These are phyloP conservation scores for Sanderia malayensis DNA, from an alignment of 30 jellyfish, hydroid and myxozoan species.

Conservation along the genomic window DNA sequence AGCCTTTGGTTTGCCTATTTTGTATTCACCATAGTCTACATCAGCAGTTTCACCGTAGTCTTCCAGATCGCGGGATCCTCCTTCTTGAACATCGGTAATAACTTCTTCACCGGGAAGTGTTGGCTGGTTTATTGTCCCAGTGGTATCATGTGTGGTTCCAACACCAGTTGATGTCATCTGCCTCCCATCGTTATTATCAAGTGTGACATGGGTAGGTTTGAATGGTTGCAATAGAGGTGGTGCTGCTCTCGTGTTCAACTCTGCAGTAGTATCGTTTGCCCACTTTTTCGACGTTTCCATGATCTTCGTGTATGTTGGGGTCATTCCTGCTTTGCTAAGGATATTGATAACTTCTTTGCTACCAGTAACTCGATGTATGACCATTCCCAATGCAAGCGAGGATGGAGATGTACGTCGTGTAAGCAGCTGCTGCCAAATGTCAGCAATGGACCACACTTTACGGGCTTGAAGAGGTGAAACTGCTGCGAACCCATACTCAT, in stretches of 20 bases:
- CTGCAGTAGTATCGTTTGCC: constrained; percentile 16
- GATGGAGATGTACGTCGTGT: constrained; percentile 12
- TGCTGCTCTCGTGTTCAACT: constrained; percentile 13
- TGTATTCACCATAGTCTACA: constrained; percentile 20
- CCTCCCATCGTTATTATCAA: constrained; percentile 17
- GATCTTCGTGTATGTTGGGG: no score
- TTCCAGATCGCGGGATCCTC: constrained; percentile 7
- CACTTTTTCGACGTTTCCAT: constrained; percentile 16
- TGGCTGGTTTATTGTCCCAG: constrained; percentile 16
- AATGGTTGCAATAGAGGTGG: constrained; percentile 20
- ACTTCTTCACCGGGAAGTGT: constrained; percentile 9
- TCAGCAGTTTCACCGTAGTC: constrained; percentile 14
- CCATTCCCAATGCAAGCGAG: constrained; percentile 14
- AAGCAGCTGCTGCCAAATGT: constrained; percentile 24
- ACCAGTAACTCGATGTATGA: constrained; percentile 24
- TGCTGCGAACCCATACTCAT: constrained; percentile 14
- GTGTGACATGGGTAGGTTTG: constrained; percentile 19
- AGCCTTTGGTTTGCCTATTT: constrained; percentile 26
- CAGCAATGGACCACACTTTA: constrained; percentile 16
- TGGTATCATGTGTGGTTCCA: constrained; percentile 15
- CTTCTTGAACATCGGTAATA: constrained; percentile 3
- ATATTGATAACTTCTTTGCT: constrained; percentile 14
- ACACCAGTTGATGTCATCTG: constrained; percentile 18
- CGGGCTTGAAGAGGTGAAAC: constrained; percentile 17
- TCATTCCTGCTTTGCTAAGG: no score